Base-by-base conservation (phyloP, 2,888 invertebrate species). In the Chymomyza caudatula region DNA sequence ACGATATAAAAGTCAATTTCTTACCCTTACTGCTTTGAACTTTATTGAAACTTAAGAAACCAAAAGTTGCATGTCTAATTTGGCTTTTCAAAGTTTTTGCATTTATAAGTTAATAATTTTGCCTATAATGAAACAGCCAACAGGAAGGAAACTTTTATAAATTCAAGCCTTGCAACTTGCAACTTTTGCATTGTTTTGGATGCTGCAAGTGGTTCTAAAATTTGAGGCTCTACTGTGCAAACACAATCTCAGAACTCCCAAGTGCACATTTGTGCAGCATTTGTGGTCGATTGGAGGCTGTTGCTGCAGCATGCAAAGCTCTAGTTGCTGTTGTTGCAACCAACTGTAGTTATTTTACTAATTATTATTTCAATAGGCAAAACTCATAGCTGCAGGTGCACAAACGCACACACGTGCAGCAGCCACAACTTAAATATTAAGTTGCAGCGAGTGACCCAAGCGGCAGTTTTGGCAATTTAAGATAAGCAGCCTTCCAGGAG, bases 301-400 rank as follows among this genome's bases (percentile, higher is more conserved):
- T 37, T 37, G 3, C 29, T 71, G 65, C 69, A 65, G 71, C 65
- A 61, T 57, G 71, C 65, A 61, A 57, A 37, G 8, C 11, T 11
- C 4, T 11, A 2, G 29, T 1, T 11, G 29, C 5, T 37, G 29
- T 11, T 37, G 29, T 37, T 11, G 29, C 29, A 37, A 11, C 29
- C 29, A 37, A 37, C 11, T 37, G 29, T 37, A 37, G 11, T 37
- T 52, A 61, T 62, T 62, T 51, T 58, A 58, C 81, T 82, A 82
- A 82, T 82, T 86, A 82, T 78, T 84, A 80, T 80, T 85, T 84
- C 76, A 82, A 80, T 71, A 76, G 73, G 53, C 55, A 58, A 68
- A 64, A 54, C 43, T 29, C 19, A 51, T 17, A 49, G 25, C 15
- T 17, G 19, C 15, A 25, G 4, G 15, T 15, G 17, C 1, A 51